phyloP scores from a whole-genome alignment of 2,113 vertebrate genomes.

The Sus scrofa region T2T-Sscrofa CM000817.6:32710501-32711000 shows the following conservation, averaged over 20 bases:
- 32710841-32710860: conserved; percentile 29
- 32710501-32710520: neutral
- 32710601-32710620: neutral
- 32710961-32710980: conserved; percentile 7
- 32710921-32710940: neutral
- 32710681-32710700: conserved; percentile 48
- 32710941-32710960: neutral
- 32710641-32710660: neutral
- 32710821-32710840: neutral
- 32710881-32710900: neutral
- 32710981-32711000: neutral
- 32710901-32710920: neutral
- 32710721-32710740: neutral
- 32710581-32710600: neutral
- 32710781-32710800: conserved; percentile 25
- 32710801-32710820: neutral
- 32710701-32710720: conserved; percentile 10
- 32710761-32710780: neutral
- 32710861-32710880: neutral
- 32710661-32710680: neutral
- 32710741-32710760: neutral
- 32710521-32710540: neutral
- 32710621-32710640: neutral
- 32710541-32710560: neutral
- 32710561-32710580: neutral